Evolutionary conservation across 1,140 invertebrate species (phyloP), one percentile per base, ranked within the genome.

Genomic region (Drosophila nannoptera): DNA sequence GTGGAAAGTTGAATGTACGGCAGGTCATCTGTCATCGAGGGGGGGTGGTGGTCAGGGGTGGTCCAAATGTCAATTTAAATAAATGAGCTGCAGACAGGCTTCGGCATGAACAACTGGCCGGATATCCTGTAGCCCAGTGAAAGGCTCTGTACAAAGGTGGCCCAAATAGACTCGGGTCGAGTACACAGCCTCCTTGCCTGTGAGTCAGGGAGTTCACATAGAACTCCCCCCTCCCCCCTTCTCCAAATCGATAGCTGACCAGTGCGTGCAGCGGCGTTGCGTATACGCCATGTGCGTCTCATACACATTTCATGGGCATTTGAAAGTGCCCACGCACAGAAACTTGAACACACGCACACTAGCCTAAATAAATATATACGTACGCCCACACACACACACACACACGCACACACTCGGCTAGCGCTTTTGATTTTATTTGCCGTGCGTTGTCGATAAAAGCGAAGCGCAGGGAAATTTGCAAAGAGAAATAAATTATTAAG

Each of bases 401-500:
- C 7, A 31, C 9, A 48, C 16, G 32, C 35, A 4, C 36, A 61
- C 14, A 50, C 53, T n/a, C 8, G 32, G 31, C 38, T 32, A 38
- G 38, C 54, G 73, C 49, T 77, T 77, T 84, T 81, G 77, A 84
- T 84, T 84, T 84, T 84, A 80, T 86, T 80, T 86, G 73, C 49
- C 45, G 52, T 42, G 60, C 55, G 54, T 58, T 36, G 46, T 16
- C 80, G 56, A 64, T 67, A 78, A 86, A 80, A 86, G 75, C 69
- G 62, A 60, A 69, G 52, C 42, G 69, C 43, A 63, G 36, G 67
- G 60, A 72, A 78, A 77, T 82, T 82, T 77, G 66, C 77, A 77
- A 69, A 54, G 63, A 43, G 54, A 86, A 86, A 86, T 86, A 84
- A 86, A 86, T 87, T 86, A 86, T 87, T 86, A 72, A 87, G 74